phyloP scores from a whole-genome alignment of 30 jellyfish, hydroid and myxozoan species.

The Pseudorhiza aurosa region DNA sequence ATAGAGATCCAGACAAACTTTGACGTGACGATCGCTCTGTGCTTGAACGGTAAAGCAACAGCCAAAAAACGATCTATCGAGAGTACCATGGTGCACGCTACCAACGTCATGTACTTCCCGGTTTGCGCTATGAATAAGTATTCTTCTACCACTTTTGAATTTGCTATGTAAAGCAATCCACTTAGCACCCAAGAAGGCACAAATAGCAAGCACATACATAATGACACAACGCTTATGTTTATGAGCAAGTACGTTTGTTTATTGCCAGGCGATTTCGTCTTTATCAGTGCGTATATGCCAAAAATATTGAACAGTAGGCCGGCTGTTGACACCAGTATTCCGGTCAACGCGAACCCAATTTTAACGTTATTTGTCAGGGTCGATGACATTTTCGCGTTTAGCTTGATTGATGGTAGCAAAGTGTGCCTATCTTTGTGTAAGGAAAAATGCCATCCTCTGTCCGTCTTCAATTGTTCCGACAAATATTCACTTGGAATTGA shows the following conservation, averaged over 20 bases:
- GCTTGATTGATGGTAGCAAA: too few relatives aligned
- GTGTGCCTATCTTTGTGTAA: too few relatives aligned
- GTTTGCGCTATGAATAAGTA: conserved; percentile 11
- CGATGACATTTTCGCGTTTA: neutral
- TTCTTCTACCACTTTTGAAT: conserved; percentile 6
- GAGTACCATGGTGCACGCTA: conserved; percentile 35
- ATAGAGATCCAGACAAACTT: conserved; percentile 10
- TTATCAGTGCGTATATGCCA: conserved; percentile 41
- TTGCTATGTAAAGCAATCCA: neutral
- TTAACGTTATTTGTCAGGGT: conserved; percentile 6
- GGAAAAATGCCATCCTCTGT: too few relatives aligned
- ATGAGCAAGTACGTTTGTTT: conserved; percentile 52
- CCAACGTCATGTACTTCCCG: conserved; percentile 43
- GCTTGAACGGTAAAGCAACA: conserved; percentile 59
- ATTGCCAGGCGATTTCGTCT: conserved; percentile 24
- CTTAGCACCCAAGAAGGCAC: conserved; percentile 53
- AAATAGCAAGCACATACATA: conserved; percentile 28
- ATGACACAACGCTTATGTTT: conserved; percentile 45
- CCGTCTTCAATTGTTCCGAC: too few relatives aligned
- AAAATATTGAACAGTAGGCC: conserved; percentile 50
- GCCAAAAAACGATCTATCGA: conserved; percentile 52
- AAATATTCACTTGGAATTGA: too few relatives aligned
- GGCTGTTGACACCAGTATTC: conserved; percentile 24
- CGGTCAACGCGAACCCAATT: conserved; percentile 45
- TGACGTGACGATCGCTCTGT: conserved; percentile 32